These are phyloP conservation scores for Chalcosyrphus nemorum DNA, from an alignment of 2,888 invertebrate genomes.

Conservation along the genomic window DNA sequence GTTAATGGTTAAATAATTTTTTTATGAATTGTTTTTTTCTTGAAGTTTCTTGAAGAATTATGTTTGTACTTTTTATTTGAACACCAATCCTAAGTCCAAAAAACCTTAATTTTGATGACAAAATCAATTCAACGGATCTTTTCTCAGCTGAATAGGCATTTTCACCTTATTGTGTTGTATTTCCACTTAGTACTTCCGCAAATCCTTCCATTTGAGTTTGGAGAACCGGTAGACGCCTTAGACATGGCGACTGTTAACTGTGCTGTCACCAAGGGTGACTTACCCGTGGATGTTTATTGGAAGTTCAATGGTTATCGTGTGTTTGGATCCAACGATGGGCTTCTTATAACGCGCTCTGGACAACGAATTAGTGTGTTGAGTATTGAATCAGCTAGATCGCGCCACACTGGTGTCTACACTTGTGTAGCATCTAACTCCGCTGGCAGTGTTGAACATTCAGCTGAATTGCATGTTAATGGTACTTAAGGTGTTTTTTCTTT, in stretches of 20 bases:
- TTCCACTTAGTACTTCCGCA: conserved; percentile 83
- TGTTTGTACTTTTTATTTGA: conserved; percentile 43
- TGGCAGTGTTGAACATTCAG: conserved; percentile 81
- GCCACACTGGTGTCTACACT: conserved; percentile 85
- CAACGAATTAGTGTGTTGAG: conserved; percentile 83
- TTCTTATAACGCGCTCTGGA: conserved; percentile 76
- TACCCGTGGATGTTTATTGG: conserved; percentile 86
- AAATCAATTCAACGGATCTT: not conserved
- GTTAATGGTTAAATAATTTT: conserved; percentile 85
- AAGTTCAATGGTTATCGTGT: conserved; percentile 82
- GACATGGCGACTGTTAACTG: conserved; percentile 84
- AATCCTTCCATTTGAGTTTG: conserved; percentile 84
- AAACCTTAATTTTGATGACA: not conserved
- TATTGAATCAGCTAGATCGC: conserved; percentile 84
- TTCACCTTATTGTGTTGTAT: not conserved
- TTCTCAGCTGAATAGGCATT: not conserved
- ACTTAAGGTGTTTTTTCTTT: no score
- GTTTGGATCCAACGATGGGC: conserved; percentile 77
- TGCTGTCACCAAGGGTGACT: conserved; percentile 84
- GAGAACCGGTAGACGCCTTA: conserved; percentile 83
- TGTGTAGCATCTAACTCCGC: conserved; percentile 85
- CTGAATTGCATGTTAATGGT: conserved; percentile 78
- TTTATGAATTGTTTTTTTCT: conserved; percentile 14
- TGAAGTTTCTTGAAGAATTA: conserved; percentile 5
- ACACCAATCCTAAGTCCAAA: conserved; percentile 28